Percentiles rank a stretch among this genome's conserved stretches.
These are phyloP conservation scores for Oreohelix idahoensis DNA, from an alignment of 1,140 invertebrate genomes.

Conservation along the genomic window DNA sequence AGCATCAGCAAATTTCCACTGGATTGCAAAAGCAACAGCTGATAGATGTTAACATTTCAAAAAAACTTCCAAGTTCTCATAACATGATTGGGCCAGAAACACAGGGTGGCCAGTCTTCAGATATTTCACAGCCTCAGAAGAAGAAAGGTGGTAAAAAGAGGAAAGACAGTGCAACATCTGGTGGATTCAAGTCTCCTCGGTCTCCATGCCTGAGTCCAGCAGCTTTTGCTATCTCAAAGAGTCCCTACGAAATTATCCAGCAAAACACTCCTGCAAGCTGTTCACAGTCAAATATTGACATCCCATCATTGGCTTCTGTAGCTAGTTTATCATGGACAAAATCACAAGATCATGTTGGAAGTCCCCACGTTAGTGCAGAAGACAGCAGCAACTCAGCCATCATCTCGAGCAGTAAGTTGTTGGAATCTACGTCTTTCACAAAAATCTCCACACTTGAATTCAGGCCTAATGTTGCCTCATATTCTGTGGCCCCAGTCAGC, in stretches of 20 bases:
- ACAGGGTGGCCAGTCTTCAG: conserved; percentile 22
- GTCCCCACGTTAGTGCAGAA: neutral
- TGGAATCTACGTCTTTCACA: neutral
- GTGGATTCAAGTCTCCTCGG: conserved; percentile 20
- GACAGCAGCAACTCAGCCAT: neutral
- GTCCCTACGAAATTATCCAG: neutral
- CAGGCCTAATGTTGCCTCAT: neutral
- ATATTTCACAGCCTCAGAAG: neutral
- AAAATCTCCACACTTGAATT: conserved; percentile 21
- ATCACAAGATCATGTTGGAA: neutral
- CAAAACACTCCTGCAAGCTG: neutral
- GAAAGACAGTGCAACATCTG: neutral
- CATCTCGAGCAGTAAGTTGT: neutral
- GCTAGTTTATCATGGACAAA: neutral
- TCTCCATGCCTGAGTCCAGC: neutral
- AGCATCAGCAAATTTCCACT: neutral
- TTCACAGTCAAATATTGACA: neutral
- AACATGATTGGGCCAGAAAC: neutral
- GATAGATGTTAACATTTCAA: neutral
- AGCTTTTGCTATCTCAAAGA: neutral
- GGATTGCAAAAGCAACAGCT: neutral
- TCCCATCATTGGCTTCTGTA: neutral
- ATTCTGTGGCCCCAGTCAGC: neutral
- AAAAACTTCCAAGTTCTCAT: neutral
- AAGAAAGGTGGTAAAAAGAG: neutral